Percentiles rank a stretch among this genome's conserved stretches.
Conservation (phyloP, 2,888 invertebrate species). For the Patella pellucida region DNA sequence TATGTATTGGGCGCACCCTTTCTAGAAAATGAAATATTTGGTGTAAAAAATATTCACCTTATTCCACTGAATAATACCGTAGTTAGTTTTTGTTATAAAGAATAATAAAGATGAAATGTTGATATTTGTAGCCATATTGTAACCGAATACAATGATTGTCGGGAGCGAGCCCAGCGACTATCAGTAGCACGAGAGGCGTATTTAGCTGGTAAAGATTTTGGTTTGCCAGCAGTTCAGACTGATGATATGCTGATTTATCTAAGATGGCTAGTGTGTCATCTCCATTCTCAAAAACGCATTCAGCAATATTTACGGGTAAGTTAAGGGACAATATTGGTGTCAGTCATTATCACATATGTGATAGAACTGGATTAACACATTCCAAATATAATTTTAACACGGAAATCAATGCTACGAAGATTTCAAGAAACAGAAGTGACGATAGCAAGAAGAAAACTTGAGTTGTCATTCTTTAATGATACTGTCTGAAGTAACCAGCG, state of each 20-base stretch:
- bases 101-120: neutral
- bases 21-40: too few species aligned
- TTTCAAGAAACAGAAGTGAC: neutral
- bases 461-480: neutral
- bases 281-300: slow-evolving; percentile 64
- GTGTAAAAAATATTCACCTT: too few species aligned
- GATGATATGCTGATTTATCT: slow-evolving; percentile 70
- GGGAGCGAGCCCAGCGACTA: slow-evolving; percentile 63
- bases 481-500: too few species aligned
- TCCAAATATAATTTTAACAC: too few species aligned
- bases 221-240: slow-evolving; percentile 51
- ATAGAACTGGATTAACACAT: too few species aligned
- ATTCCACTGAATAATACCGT: neutral
- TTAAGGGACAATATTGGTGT: neutral
- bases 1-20: too few species aligned
- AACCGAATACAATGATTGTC: slow-evolving; percentile 68
- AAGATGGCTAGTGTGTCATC: slow-evolving; percentile 68
- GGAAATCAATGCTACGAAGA: too few species aligned
- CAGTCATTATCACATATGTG: too few species aligned
- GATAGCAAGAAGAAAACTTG: neutral
- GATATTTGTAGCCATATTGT: slow-evolving; percentile 61
- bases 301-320: slow-evolving; percentile 66
- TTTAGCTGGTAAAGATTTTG: slow-evolving; percentile 52
- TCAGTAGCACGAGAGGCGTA: slow-evolving; percentile 57
- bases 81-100: neutral